Conservation (phyloP, 64 coral and sea anemone genomes). For the Trachythela sp. region DNA sequence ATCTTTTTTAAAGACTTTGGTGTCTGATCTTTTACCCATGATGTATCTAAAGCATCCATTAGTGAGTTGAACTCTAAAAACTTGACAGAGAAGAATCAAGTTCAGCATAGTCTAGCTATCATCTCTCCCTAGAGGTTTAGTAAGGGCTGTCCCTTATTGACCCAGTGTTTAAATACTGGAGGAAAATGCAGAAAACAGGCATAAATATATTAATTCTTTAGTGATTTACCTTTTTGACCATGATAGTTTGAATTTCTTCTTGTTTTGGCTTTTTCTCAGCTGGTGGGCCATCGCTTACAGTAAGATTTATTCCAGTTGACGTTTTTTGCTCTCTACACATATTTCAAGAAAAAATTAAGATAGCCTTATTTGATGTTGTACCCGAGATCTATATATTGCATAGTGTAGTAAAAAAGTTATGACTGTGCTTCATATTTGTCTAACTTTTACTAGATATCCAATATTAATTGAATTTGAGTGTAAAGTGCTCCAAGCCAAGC, state of each 20-base stretch:
- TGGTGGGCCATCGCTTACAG: constrained; percentile 31
- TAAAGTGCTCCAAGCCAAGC: too few relatives aligned
- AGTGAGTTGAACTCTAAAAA: constrained; percentile 65
- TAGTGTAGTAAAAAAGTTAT: too few relatives aligned
- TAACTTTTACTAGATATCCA: too few relatives aligned
- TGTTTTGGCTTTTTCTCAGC: constrained; percentile 44
- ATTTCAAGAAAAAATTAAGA: background rate
- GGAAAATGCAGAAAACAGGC: too few relatives aligned
- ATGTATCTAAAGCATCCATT: constrained; percentile 54
- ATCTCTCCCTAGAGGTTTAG: too few relatives aligned
- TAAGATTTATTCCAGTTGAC: constrained; percentile 39
- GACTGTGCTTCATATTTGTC: too few relatives aligned
- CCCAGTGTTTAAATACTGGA: too few relatives aligned
- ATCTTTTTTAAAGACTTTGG: constrained; percentile 57
- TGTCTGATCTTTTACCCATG: constrained; percentile 32
- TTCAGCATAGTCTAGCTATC: background rate
- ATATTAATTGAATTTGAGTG: too few relatives aligned
- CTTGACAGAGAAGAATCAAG: background rate
- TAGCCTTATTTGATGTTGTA: too few relatives aligned
- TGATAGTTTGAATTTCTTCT: constrained; percentile 48
- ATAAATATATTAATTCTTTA: too few relatives aligned
- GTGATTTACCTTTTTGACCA: constrained; percentile 55
- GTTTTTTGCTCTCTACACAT: constrained; percentile 60
- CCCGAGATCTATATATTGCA: too few relatives aligned
- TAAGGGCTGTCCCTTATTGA: background rate